Percentiles rank a stretch among this genome's conserved stretches.
These are phyloP conservation scores for Euzetes globulus DNA, from an alignment of 2,888 invertebrate species.

Conservation along the genomic window DNA sequence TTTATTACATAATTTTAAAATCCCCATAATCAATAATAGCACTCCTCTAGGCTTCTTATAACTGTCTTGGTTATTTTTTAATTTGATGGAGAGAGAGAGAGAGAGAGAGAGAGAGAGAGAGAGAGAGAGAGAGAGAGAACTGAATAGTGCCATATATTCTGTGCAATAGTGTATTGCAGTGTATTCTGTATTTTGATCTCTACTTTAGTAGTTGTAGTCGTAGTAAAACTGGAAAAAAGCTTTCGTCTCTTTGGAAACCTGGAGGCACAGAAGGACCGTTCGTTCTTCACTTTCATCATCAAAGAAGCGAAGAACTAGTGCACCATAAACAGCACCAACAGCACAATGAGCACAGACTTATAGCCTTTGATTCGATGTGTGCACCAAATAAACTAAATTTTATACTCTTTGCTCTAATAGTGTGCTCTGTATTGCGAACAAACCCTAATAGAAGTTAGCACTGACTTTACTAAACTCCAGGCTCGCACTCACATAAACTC, in stretches of 20 bases:
- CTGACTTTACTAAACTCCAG: background rate
- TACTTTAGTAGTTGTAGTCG: conserved; percentile 5
- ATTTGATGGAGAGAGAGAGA: conserved; percentile 6
- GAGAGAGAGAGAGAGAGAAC: background rate
- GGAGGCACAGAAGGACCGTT: conserved; percentile 22
- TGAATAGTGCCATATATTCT: background rate
- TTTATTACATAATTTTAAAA: too few relatives aligned
- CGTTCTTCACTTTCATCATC: conserved; percentile 13
- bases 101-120: conserved; percentile 17
- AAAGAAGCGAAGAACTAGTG: background rate
- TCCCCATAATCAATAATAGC: too few relatives aligned
- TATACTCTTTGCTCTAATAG: conserved; percentile 17
- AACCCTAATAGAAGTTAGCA: conserved; percentile 21
- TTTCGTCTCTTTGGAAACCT: conserved; percentile 30
- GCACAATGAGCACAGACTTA: conserved; percentile 7
- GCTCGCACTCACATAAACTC: conserved; percentile 2
- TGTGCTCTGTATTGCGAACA: background rate
- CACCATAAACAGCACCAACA: conserved; percentile 4
- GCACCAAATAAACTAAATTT: conserved; percentile 23
- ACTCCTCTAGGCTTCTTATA: too few relatives aligned
- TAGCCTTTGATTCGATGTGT: conserved; percentile 23
- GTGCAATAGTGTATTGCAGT: background rate
- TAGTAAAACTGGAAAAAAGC: conserved; percentile 22
- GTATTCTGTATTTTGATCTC: conserved; percentile 23
- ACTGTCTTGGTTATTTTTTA: too few relatives aligned